Conservation (phyloP, 2,888 invertebrate genomes). For the Mythimna lalbum region DNA sequence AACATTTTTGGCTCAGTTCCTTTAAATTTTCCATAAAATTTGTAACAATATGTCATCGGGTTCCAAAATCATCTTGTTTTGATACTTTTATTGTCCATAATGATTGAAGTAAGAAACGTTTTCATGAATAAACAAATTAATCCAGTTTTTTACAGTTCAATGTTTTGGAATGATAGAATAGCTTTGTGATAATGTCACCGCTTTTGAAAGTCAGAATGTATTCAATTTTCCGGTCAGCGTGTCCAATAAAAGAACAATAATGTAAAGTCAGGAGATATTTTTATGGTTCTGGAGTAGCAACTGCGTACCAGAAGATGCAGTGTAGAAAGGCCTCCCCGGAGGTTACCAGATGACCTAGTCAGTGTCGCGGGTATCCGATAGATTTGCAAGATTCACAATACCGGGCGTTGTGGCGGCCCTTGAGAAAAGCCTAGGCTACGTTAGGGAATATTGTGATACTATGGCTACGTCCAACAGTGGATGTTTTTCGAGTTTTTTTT, state of each 20-base stretch:
- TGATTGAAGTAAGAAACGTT: constrained; percentile 1
- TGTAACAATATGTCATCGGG: constrained; percentile 26
- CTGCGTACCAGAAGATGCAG: no score
- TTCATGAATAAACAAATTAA: constrained; percentile 12
- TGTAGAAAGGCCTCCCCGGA: not conserved
- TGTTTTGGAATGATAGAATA: not conserved
- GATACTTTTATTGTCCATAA: not conserved
- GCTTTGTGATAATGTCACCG: not conserved
- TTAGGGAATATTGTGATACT: no score
- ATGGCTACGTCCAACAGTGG: no score
- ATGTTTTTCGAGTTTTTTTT: no score
- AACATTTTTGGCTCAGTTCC: constrained; percentile 24
- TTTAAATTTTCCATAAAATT: constrained; percentile 16
- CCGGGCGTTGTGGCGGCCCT: no score
- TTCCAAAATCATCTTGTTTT: not conserved
- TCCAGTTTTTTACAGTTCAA: constrained; percentile 19
- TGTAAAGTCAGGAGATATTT: no score
- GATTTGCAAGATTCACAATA: no score
- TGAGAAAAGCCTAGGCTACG: no score
- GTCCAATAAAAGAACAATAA: no score
- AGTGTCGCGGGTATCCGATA: no score
- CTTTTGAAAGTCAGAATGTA: not conserved
- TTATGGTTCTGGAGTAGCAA: no score
- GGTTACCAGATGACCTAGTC: not conserved
- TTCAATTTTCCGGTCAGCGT: no score